Evolutionary conservation across 2,888 invertebrate species (phyloP), one percentile per base, ranked within the genome.

Genomic region (Blastobasis lacticolella): DNA sequence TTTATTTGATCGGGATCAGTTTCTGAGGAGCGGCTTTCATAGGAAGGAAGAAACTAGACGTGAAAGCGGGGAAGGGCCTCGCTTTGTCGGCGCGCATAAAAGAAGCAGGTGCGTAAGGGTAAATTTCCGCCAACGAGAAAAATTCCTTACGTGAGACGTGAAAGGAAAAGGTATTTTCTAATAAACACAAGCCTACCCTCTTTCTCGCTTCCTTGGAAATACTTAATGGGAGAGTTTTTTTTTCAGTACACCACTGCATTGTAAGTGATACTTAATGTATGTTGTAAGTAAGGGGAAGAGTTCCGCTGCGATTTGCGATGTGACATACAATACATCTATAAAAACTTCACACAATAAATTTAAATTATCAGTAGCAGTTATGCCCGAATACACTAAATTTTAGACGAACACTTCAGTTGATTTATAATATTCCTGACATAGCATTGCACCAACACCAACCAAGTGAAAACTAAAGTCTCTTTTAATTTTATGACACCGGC

Each of bases 91-190:
- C 38, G 51, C 49, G 58, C 58, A 69, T 70, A 67, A 73, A 68
- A 67, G 73, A 64, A 67, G 56, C 69, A 74, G 66, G 71, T 73
- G 71, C 69, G 71, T 68, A 65, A 67, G 64, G 70, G 69, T 67
- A 68, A 68, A 75, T 73, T 75, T 76, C 64, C 63, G 61, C 58
- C 56, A 57, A 67, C 63, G 63, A 66, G 69, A 65, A 74, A 76
- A 78, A 73, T 70, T 70, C 68, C 70, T 68, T 66, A 59, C 67
- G 67, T 63, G 65, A 65, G 62, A 67, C 67, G 69, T 71, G 64
- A 74, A 73, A 68, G 62, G 65, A 63, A 67, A 70, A 75, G 73
- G 77, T 66, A 78, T 78, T 76, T 73, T 71, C 68, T 73, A 74
- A 77, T 78, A 77, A 73, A 75, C 73, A 75, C 66, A 66, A 58